Evolutionary conservation across 2,113 vertebrate genomes (phyloP).

Genomic region (Hippolais icterina): DNA sequence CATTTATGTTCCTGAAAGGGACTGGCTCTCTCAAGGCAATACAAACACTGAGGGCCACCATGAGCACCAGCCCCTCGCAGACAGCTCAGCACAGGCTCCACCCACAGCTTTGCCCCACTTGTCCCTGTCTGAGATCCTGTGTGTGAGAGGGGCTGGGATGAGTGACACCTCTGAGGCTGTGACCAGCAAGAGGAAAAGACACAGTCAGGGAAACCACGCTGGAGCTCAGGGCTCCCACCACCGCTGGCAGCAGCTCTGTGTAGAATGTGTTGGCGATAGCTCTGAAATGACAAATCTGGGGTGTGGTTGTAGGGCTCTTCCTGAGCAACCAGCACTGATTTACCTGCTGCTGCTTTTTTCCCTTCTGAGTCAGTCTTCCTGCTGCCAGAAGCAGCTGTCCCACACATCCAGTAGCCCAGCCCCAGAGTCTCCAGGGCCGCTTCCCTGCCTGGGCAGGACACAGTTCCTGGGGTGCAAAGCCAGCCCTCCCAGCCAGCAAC

Average conservation of each 20-base stretch:
- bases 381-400: not conserved
- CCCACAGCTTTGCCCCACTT: not conserved
- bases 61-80: not conserved
- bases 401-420: not conserved
- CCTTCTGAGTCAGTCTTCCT: not conserved
- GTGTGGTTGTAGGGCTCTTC: not conserved
- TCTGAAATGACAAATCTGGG: not conserved
- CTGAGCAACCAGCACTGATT: not conserved
- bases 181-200: not conserved
- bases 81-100: not conserved
- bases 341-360: not conserved
- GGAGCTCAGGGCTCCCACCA: not conserved
- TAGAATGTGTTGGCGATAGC: not conserved
- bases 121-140: not conserved
- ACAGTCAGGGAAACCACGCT: rapidly evolving
- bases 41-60: not conserved
- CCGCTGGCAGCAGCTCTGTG: rapidly evolving
- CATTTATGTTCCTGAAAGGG: not conserved
- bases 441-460: not conserved
- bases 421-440: not conserved
- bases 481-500: not conserved
- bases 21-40: not conserved
- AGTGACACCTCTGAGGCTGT: not conserved
- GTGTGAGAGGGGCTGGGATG: not conserved
- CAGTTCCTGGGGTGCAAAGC: not conserved